phyloP scores from a whole-genome alignment of 2,888 invertebrate genomes.

The Eugnorisma glareosa region DNA sequence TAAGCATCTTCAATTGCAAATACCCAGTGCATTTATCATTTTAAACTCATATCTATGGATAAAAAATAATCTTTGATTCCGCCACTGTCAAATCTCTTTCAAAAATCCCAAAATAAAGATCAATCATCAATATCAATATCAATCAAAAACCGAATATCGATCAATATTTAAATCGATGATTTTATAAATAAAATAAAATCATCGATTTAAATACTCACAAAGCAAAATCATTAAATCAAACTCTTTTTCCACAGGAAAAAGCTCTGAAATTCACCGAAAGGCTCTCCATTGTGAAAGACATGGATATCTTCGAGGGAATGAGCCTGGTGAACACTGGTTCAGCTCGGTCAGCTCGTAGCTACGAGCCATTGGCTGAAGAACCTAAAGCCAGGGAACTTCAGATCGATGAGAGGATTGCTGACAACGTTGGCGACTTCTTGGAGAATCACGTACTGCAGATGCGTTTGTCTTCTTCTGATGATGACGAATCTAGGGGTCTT shows the following conservation, averaged over 20 bases:
- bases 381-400: conserved; percentile 86
- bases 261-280: conserved; percentile 91
- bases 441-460: conserved; percentile 88
- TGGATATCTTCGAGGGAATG: conserved; percentile 89
- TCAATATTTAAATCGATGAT: too few relatives aligned
- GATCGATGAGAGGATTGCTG: conserved; percentile 85
- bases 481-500: conserved; percentile 81
- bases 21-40: background rate
- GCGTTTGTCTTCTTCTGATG: conserved; percentile 81
- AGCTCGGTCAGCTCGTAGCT: conserved; percentile 86
- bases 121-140: too few relatives aligned
- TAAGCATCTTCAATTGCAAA: background rate
- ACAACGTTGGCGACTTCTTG: conserved; percentile 86
- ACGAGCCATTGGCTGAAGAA: conserved; percentile 85
- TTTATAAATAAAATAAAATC: too few relatives aligned
- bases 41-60: background rate
- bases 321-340: conserved; percentile 88
- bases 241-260: conserved; percentile 87
- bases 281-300: conserved; percentile 89
- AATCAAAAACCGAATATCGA: too few relatives aligned
- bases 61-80: background rate
- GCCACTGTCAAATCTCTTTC: accelerated
- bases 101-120: background rate
- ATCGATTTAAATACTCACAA: background rate
- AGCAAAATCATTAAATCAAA: conserved; percentile 1